A percentile compares a stretch with the other conserved stretches of the same genome.
These are phyloP conservation scores for Gorsachius magnificus DNA, from an alignment of 2,797 vertebrate genomes.

Conservation along the genomic window DNA sequence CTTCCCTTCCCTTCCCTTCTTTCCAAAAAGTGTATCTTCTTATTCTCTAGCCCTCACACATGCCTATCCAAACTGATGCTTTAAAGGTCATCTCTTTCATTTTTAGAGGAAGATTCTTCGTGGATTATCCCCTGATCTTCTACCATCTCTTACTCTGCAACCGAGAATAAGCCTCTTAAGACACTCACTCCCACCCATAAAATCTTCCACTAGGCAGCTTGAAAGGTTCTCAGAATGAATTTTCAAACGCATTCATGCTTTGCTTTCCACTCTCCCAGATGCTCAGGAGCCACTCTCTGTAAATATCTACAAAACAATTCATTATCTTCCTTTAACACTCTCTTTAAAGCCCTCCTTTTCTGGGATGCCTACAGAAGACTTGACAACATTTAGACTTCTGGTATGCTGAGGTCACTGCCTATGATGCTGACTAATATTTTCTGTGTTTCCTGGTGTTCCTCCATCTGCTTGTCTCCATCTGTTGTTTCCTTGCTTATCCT, in stretches of 20 bases:
- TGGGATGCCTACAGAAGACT: not conserved
- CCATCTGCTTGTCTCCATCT: constrained; percentile 57
- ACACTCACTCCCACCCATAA: not conserved
- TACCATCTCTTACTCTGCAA: not conserved
- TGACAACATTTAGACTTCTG: constrained; percentile 42
- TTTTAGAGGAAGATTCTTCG: not conserved
- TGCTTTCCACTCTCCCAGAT: not conserved
- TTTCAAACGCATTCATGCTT: not conserved
- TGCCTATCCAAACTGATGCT: not conserved
- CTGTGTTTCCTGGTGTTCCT: constrained; percentile 57
- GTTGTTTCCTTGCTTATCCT: constrained; percentile 18
- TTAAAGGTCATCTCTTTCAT: not conserved
- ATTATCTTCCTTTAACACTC: not conserved
- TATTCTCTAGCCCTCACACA: not conserved
- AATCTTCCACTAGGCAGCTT: not conserved
- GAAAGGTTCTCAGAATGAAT: not conserved
- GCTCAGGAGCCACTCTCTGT: not conserved
- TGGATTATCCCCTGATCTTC: not conserved
- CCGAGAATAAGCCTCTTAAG: not conserved
- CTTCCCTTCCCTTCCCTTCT: not conserved
- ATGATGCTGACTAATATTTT: constrained; percentile 67
- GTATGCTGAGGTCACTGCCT: constrained; percentile 52
- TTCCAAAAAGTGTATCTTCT: not conserved
- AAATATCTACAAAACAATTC: not conserved
- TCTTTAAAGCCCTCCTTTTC: not conserved